phyloP scores from a whole-genome alignment of 2,797 vertebrate genomes.

The Austrolebias charrua region DNA sequence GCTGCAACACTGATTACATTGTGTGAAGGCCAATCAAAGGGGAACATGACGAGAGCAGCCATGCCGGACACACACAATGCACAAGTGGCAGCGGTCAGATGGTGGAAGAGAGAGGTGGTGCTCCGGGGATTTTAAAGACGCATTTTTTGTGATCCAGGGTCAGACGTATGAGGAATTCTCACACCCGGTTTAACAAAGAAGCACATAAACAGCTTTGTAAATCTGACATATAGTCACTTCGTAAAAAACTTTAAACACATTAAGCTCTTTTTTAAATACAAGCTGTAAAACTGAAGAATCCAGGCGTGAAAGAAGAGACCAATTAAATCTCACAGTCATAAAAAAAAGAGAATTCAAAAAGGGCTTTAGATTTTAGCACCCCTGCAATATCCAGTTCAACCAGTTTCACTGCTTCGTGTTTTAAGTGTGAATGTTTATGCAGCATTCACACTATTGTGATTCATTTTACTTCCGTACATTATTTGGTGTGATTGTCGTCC shows the following conservation, averaged over 20 bases:
- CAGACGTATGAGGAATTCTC: conserved; percentile 43
- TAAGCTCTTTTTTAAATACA: not conserved
- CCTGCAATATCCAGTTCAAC: not conserved
- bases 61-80: conserved; percentile 78
- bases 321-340: not conserved
- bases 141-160: conserved; percentile 48
- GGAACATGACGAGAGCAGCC: conserved; percentile 80
- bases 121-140: conserved; percentile 53
- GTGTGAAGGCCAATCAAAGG: conserved; percentile 82
- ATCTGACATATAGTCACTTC: not conserved
- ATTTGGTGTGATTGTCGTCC: too few species aligned
- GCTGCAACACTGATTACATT: conserved; percentile 83
- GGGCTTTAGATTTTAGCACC: not conserved
- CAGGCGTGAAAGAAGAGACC: not conserved
- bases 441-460: too few species aligned
- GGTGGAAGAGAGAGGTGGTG: conserved; percentile 62
- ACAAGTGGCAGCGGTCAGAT: conserved; percentile 76
- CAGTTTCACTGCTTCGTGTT: rapidly evolving
- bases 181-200: conserved; percentile 5
- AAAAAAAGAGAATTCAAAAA: not conserved
- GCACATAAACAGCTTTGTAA: conserved; percentile 5
- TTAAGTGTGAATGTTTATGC: not conserved
- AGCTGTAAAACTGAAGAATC: not conserved
- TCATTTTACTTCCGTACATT: too few species aligned
- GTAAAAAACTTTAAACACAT: conserved; percentile 1